Conservation (phyloP, 23 tunicate genomes). For the Phallusia fumigata region DNA sequence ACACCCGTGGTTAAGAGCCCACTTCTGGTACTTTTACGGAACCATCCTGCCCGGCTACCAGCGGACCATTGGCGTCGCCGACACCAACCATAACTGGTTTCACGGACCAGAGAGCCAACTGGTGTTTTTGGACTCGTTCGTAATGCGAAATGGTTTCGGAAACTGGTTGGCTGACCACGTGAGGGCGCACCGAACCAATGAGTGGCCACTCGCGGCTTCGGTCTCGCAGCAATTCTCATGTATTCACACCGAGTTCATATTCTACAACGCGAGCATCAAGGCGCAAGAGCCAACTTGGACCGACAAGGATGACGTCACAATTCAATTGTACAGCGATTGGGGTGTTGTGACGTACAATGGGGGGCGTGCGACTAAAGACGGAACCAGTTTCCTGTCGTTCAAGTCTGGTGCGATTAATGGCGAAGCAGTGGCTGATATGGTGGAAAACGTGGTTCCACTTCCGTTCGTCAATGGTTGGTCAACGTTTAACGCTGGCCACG, state of each 20-base stretch:
- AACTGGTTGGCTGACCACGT: slow-evolving; percentile 82
- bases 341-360: slow-evolving; percentile 74
- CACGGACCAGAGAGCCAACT: slow-evolving; percentile 78
- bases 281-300: background rate
- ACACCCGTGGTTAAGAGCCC: slow-evolving; percentile 60
- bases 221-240: slow-evolving; percentile 25
- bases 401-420: slow-evolving; percentile 48
- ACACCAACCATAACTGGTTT: slow-evolving; percentile 67
- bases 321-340: slow-evolving; percentile 54
- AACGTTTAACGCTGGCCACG: slow-evolving; percentile 65
- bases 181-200: slow-evolving; percentile 16
- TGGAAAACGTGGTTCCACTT: background rate
- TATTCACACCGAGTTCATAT: slow-evolving; percentile 56
- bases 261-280: slow-evolving; percentile 23
- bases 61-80: slow-evolving; percentile 64
- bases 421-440: slow-evolving; percentile 39
- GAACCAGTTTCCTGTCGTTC: slow-evolving; percentile 53
- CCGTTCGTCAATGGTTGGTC: slow-evolving; percentile 31
- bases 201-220: slow-evolving; percentile 24
- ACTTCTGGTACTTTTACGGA: slow-evolving; percentile 61
- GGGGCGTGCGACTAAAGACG: slow-evolving; percentile 5
- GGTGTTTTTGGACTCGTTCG: slow-evolving; percentile 56
- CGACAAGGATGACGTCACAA: background rate
- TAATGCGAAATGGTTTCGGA: slow-evolving; percentile 47
- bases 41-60: slow-evolving; percentile 64